Conservation (phyloP, 1,140 invertebrate genomes). For the Drosophila ercepeae region DNA sequence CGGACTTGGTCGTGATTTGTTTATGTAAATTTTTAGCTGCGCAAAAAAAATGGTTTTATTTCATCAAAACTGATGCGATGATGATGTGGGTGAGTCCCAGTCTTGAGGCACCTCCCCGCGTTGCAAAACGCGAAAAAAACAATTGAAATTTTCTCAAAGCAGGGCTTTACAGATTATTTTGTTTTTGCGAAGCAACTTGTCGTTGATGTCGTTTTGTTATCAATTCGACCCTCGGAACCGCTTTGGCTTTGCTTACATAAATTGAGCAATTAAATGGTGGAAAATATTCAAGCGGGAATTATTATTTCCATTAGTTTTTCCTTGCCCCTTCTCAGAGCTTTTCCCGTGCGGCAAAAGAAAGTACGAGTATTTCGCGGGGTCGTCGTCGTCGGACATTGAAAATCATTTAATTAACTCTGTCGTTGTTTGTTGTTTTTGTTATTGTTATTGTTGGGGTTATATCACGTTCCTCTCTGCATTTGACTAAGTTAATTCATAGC, state of each 20-base stretch:
- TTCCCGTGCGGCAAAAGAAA: conserved; percentile 56
- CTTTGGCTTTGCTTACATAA: conserved; percentile 30
- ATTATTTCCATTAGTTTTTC: conserved; percentile 52
- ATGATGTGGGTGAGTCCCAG: conserved; percentile 1
- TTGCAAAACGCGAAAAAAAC: too few species aligned
- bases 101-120: conserved; percentile 2
- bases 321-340: conserved; percentile 19
- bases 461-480: conserved; percentile 55
- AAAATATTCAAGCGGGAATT: conserved; percentile 36
- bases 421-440: conserved; percentile 10
- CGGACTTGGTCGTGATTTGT: conserved; percentile 46
- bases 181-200: conserved; percentile 14
- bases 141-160: neutral
- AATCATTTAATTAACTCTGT: conserved; percentile 75
- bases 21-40: conserved; percentile 54
- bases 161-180: conserved; percentile 44
- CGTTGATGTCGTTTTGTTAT: conserved; percentile 39
- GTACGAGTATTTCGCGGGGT: conserved; percentile 34
- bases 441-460: conserved; percentile 48
- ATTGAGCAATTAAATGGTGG: conserved; percentile 47
- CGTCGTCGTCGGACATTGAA: conserved; percentile 50
- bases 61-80: conserved; percentile 23
- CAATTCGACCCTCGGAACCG: conserved; percentile 43
- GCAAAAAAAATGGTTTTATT: conserved; percentile 52
- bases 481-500: conserved; percentile 69